A percentile compares a stretch with the other conserved stretches of the same genome.
Conservation (phyloP, 1,140 invertebrate species). For the Drosophila micromelanica region DNA sequence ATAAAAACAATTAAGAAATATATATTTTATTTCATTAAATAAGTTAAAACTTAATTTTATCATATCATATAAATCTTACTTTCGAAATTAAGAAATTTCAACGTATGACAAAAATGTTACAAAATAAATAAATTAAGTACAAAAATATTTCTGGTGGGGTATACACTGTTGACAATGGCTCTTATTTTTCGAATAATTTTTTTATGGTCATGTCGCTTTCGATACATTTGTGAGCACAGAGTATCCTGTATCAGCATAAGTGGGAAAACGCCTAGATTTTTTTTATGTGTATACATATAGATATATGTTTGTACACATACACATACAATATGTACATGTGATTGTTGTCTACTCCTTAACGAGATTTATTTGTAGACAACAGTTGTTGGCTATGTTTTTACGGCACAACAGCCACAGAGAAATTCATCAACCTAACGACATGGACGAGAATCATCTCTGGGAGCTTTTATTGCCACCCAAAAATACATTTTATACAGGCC, state of each 20-base stretch:
- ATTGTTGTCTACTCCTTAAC: conserved; percentile 58
- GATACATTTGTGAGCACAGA: conserved; percentile 24
- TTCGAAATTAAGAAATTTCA: no score
- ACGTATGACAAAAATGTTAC: no score
- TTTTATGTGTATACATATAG: conserved; percentile 20
- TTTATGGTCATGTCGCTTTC: conserved; percentile 50
- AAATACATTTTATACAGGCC: conserved; percentile 79
- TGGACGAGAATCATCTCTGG: conserved; percentile 58
- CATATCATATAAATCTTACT: no score
- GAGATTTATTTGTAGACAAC: conserved; percentile 82
- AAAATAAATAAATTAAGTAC: no score
- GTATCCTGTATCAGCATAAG: conserved; percentile 51
- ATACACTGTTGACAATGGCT: conserved; percentile 17
- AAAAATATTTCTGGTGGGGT: neutral
- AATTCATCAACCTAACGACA: conserved; percentile 78
- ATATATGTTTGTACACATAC: conserved; percentile 1
- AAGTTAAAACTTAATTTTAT: no score
- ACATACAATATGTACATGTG: neutral
- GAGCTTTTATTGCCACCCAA: conserved; percentile 75
- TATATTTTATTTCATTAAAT: no score
- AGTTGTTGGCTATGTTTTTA: conserved; percentile 80
- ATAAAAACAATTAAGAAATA: no score
- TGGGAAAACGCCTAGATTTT: conserved; percentile 16
- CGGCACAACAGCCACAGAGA: conserved; percentile 61
- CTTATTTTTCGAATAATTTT: conserved; percentile 32